Evolutionary conservation across 2,888 invertebrate species (phyloP).

Genomic region (Cerastis leucographa): DNA sequence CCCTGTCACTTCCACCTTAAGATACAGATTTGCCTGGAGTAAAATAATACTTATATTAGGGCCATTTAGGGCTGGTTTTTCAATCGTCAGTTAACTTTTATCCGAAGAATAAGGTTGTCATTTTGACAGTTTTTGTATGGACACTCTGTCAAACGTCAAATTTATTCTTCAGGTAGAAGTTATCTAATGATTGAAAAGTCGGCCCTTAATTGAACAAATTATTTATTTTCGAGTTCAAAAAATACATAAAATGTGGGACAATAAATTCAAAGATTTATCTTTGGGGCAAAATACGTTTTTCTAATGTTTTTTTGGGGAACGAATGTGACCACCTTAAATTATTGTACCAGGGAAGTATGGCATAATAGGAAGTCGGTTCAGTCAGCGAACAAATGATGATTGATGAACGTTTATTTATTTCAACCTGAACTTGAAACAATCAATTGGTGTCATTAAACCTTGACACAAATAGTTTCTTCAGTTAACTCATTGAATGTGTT

Average conservation of each 20-base stretch:
- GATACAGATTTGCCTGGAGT: too few species aligned
- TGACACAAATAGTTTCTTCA: slow-evolving; percentile 20
- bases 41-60: too few species aligned
- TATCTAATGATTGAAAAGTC: too few species aligned
- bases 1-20: too few species aligned
- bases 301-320: too few species aligned
- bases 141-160: too few species aligned
- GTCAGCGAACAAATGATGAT: slow-evolving; percentile 16
- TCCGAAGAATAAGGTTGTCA: too few species aligned
- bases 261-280: background rate
- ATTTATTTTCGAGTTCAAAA: background rate
- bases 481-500: background rate
- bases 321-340: background rate
- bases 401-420: slow-evolving; percentile 31
- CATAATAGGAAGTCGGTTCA: slow-evolving; percentile 15
- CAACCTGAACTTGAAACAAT: slow-evolving; percentile 3
- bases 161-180: too few species aligned
- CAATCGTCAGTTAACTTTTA: too few species aligned
- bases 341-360: slow-evolving; percentile 12
- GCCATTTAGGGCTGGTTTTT: too few species aligned
- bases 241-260: background rate
- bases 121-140: too few species aligned
- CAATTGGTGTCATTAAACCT: slow-evolving; percentile 10
- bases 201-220: too few species aligned
- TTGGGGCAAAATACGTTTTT: background rate